Base-by-base conservation (phyloP, 2,113 vertebrate genomes). In the Hippocampus zosterae region DNA sequence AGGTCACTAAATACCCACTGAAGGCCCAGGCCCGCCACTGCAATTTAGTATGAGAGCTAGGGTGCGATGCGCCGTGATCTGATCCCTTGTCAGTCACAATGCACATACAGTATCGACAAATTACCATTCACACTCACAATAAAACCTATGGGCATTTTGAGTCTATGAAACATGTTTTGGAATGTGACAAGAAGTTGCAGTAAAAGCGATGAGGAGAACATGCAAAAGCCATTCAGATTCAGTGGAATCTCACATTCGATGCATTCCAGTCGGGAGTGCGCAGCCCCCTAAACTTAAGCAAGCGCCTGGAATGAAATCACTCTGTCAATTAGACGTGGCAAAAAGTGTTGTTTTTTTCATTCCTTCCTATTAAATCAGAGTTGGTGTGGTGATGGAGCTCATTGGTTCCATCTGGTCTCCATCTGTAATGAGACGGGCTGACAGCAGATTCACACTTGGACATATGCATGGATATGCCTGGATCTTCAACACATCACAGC, bases 331-430 rank as follows among this genome's bases (percentile, higher is more conserved):
- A 85, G 79, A 65, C 63, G 62, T 48, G 81, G 72, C 40, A 42
- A 84, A 73, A 70, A 52, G 59, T 10, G 6, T 63, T 72, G 75
- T 27, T 1, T 44, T 44, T 44, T 44, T 37, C 33, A 6, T 44
- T 0, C 33, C 59, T 62, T 74, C 64, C 57, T 74, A 67, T 68
- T 52, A 82, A 70, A 77, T 75, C 67, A 59, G 68, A 63, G 67
- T 27, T 23, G 62, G 72, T 52, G 53, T 62, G 65, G 68, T 75
- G 81, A 74, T 29, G 46, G 70, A 76, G 70, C 78, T 69, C 18
- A 29, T 60, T 63, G 23, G 69, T 59, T 84, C 87, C 79, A 80
- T 88, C 86, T 86, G 84, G 68, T 85, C 79, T 74, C 85, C 83
- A 67, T 87, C 79, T 80, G 76, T 68, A 71, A 72, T 55, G 60